Evolutionary conservation across 2,797 vertebrate genomes (phyloP), one percentile per base, ranked within the genome.

Genomic region (Cirrhinus mrigala): DNA sequence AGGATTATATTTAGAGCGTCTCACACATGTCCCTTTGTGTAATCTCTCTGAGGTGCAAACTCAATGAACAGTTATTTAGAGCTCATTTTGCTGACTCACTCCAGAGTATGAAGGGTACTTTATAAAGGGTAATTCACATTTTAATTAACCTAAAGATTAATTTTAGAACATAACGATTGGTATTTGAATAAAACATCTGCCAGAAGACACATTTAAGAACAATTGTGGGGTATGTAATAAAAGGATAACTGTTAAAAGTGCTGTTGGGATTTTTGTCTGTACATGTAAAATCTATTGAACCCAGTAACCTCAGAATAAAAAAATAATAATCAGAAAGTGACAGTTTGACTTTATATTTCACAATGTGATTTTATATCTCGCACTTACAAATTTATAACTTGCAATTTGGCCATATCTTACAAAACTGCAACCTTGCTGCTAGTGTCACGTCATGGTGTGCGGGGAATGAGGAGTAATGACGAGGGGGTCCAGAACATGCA

Each of bases 41-140:
- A 82, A 79, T 58, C 52, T 58, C 64, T 69, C 27, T 9, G 20
- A 33, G 81, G 40, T 62, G 29, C 27, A 37, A 76, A 81, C 46
- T 74, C 70, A n/a, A 56, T 46, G 64, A 79, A 62, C 37, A 79
- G 52, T 79, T 85, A 62, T 79, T 54, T 71, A 85, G 40, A 85
- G 27, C 54, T 71, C 27, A 44, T 58, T 40, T 56, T 54, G 48
- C 79, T 81, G 66, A 70, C 68, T 71, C 50, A 64, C 46, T 81
- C 50, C 56, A 12, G 50, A 81, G 24, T 10, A 46, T 46, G 64
- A 60, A 58, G 37, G 22, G 22, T 18, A 22, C 11, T 60, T 82
- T 18, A 79, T 62, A 62, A 46, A 46, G 24, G 24, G 33, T 33
- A 44, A 69, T 79, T 58, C 20, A 79, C 22, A n/a, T 79, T 33